Percentiles rank a stretch among this genome's conserved stretches.
These are phyloP conservation scores for Pegea sp. DNA, from an alignment of 23 tunicate species.

Conservation along the genomic window DNA sequence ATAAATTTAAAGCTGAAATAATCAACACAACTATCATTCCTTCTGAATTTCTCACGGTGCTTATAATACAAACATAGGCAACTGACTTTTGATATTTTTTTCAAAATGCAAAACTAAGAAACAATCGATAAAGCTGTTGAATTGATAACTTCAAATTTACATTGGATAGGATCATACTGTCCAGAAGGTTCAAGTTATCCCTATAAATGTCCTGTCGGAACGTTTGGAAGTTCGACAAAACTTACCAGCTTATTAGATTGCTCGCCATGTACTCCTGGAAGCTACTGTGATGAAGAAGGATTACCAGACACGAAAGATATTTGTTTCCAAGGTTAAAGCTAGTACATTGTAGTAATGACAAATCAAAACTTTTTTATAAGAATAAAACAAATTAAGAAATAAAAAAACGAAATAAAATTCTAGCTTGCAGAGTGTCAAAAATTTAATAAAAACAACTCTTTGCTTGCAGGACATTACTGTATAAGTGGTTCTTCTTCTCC, in stretches of 20 bases:
- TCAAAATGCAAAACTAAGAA: too few species aligned
- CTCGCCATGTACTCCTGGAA: conserved; percentile 69
- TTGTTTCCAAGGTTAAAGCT: conserved; percentile 35
- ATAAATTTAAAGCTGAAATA: too few species aligned
- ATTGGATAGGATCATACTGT: conserved; percentile 54
- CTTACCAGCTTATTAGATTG: conserved; percentile 24
- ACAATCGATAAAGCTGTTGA: too few species aligned
- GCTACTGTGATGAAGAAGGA: conserved; percentile 41
- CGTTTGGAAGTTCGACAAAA: conserved; percentile 17
- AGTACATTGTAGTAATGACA: not conserved
- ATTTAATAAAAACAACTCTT: not conserved
- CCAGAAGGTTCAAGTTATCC: conserved; percentile 15
- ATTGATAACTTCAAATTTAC: too few species aligned
- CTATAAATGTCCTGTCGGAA: conserved; percentile 38
- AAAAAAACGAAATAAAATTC: too few species aligned
- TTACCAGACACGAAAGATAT: conserved; percentile 15
- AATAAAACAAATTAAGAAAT: not conserved
- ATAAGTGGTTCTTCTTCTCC: conserved; percentile 34
- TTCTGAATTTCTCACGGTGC: too few species aligned
- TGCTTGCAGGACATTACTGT: conserved; percentile 43
- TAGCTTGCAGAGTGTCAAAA: not conserved
- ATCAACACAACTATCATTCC: too few species aligned
- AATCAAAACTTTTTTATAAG: not conserved
- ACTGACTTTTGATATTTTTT: too few species aligned
- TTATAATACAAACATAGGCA: too few species aligned